These are phyloP conservation scores for Chloroclystis v-ata DNA, from an alignment of 2,888 invertebrate species.

Conservation along the genomic window DNA sequence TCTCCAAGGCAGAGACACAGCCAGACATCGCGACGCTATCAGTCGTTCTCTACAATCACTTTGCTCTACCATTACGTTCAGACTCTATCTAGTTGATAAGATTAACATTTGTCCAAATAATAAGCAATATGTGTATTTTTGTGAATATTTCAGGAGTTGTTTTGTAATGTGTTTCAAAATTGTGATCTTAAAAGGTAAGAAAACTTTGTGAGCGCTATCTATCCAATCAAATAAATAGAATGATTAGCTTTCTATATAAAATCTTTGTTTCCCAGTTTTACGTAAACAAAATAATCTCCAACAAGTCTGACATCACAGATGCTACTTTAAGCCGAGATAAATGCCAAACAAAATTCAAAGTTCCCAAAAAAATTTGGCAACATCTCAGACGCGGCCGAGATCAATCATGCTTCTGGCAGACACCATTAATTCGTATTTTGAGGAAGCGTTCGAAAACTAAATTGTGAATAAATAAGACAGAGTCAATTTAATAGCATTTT, in stretches of 20 bases:
- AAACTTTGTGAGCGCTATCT: background rate
- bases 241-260: too few species aligned
- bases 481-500: background rate
- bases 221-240: too few species aligned
- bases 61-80: constrained; percentile 27
- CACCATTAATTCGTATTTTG: constrained; percentile 15
- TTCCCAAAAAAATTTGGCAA: constrained; percentile 20
- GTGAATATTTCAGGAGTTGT: too few species aligned
- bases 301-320: background rate
- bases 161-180: too few species aligned
- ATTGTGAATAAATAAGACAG: constrained; percentile 2
- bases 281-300: background rate
- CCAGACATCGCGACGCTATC: constrained; percentile 22
- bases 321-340: background rate
- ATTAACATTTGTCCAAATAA: constrained; percentile 18
- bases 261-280: background rate
- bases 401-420: constrained; percentile 21
- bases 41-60: constrained; percentile 24
- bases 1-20: constrained; percentile 22
- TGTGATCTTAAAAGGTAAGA: constrained; percentile 14
- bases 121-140: constrained; percentile 18
- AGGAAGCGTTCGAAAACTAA: constrained; percentile 11
- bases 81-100: constrained; percentile 23
- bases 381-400: constrained; percentile 15
- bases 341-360: constrained; percentile 1